Conservation (phyloP, 2,888 invertebrate species). For the Mesorhabditis spiculigera region DNA sequence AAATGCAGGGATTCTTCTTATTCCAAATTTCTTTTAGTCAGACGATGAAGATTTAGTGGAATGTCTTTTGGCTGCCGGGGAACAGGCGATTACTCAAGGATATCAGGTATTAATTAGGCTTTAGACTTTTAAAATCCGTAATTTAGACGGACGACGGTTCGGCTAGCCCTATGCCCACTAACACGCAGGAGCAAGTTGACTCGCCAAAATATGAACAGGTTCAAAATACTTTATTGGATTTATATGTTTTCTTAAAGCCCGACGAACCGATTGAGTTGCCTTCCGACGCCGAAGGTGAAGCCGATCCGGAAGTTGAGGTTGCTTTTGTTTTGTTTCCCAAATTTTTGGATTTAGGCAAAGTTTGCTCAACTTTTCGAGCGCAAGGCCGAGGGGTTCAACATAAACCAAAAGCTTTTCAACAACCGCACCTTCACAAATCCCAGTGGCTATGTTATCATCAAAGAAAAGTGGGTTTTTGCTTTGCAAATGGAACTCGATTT, state of each 20-base stretch:
- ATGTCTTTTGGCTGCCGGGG: background rate
- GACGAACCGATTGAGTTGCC: background rate
- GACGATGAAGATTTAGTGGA: background rate
- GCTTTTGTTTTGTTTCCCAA: background rate
- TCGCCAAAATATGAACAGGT: background rate
- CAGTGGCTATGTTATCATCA: background rate
- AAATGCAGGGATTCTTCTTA: too few relatives aligned
- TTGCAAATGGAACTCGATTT: too few relatives aligned
- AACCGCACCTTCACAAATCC: background rate
- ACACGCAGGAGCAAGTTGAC: background rate
- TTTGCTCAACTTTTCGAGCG: conserved; percentile 1
- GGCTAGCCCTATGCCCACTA: background rate
- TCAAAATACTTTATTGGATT: conserved; percentile 3
- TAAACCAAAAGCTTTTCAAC: background rate
- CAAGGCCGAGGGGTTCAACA: background rate
- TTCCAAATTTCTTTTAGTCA: background rate
- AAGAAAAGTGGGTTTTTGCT: background rate
- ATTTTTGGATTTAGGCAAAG: background rate
- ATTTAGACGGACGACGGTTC: background rate
- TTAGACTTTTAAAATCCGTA: background rate
- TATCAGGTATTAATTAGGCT: background rate
- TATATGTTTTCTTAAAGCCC: background rate
- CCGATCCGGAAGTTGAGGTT: background rate
- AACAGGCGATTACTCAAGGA: background rate
- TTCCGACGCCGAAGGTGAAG: background rate